Conservation (phyloP, 2,888 invertebrate genomes). For the Disparrhopalites patrizii region DNA sequence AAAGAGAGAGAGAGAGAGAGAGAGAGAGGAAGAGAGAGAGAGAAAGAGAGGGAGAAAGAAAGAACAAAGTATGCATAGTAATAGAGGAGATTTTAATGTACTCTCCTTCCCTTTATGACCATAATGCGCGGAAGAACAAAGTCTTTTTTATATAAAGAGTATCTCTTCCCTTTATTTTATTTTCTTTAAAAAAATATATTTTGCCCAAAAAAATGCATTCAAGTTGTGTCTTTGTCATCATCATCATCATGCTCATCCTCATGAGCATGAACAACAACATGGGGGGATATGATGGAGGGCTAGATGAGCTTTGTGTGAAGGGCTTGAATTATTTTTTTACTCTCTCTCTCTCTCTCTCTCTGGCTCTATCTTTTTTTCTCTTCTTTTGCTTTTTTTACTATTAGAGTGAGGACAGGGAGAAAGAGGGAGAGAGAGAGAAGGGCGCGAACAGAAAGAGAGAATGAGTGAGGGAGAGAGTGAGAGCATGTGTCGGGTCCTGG, state of each 20-base stretch:
- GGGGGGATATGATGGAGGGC: conserved; percentile 24
- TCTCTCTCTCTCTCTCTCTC: conserved; percentile 12
- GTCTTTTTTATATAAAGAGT: too few relatives aligned
- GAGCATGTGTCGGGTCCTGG: neutral
- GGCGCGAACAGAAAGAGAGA: neutral
- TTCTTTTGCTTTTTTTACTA: too few relatives aligned
- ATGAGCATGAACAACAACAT: too few relatives aligned
- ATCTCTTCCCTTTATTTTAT: too few relatives aligned
- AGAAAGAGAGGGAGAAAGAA: conserved; percentile 8
- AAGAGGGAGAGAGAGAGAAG: neutral
- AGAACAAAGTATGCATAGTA: too few relatives aligned
- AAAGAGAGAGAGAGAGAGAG: neutral
- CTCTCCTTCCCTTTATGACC: too few relatives aligned
- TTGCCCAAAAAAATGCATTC: too few relatives aligned
- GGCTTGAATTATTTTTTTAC: conserved; percentile 27
- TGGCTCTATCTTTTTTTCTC: neutral
- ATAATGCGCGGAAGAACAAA: too few relatives aligned
- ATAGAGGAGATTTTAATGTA: too few relatives aligned
- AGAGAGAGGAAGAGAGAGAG: neutral
- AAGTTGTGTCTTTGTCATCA: too few relatives aligned
- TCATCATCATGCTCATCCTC: too few relatives aligned
- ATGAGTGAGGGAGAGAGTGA: neutral
- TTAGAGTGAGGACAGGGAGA: neutral
- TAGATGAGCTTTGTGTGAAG: conserved; percentile 20
- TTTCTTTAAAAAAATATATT: too few relatives aligned